Evolutionary conservation across 2,113 vertebrate genomes (phyloP), one percentile per base, ranked within the genome.

Genomic region (Cyprinodon tularosa): DNA sequence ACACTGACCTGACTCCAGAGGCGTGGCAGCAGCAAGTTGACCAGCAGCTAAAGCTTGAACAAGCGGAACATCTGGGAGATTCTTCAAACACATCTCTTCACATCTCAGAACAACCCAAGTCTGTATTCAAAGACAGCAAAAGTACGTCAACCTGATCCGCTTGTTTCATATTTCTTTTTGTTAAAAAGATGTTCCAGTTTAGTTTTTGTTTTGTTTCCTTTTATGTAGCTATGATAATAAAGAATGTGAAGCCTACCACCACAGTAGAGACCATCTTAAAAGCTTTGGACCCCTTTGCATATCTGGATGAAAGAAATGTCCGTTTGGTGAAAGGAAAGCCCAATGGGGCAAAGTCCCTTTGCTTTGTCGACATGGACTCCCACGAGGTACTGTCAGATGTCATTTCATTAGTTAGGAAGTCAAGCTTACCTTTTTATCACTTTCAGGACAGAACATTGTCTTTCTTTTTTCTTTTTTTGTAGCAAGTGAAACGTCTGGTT

Each of bases 301-400:
- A 90, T 62, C 93, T 99, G 62, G 97, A 97, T 79, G 96, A 97
- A 22, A 95, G 96, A 86, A 98, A 95, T 0, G 96, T 99, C 62
- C 96, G 97, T 20, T 94, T 99, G 44, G 97, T 99, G 86, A 98
- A 96, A 92, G 97, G 96, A 78, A 97, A 97, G 82, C 95, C 69
- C 75, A 94, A 84, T 88, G 96, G 95, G 86, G 94, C 86, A 86
- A 98, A 92, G 93, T 96, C 89, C 95, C 98, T 69, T 95, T 95
- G 97, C 93, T 99, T 99, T 91, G 97, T 99, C 22, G 97, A 99
- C 57, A 96, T 99, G 84, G 97, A 98, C 42, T 98, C 96, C 6
- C 97, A 98, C 36, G 96, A 97, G 91, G 97, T 99, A 84, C 1
- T 3, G 39, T 13, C 44, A 66, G 12, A 65, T 6, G 40, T 48